A percentile compares a stretch with the other conserved stretches of the same genome.
phyloP scores from a whole-genome alignment of 2,113 vertebrate species.

The Xenopus tropicalis region DNA sequence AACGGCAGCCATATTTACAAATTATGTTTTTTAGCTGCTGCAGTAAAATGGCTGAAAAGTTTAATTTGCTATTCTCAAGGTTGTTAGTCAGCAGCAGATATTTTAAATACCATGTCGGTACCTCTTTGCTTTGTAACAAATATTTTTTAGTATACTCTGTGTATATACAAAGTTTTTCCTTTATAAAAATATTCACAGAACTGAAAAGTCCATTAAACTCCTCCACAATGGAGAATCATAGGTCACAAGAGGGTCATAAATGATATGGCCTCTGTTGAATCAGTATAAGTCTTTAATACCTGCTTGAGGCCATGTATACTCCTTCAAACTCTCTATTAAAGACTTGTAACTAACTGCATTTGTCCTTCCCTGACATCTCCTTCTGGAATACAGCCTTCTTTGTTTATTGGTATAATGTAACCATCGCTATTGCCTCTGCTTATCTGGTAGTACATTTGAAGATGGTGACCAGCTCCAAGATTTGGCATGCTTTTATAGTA shows the following conservation, averaged over 20 bases:
- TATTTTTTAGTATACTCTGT: slow-evolving; percentile 89
- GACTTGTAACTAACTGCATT: slow-evolving; percentile 98
- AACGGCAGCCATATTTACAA: slow-evolving; percentile 96
- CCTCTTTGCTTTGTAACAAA: slow-evolving; percentile 85
- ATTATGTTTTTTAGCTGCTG: slow-evolving; percentile 82
- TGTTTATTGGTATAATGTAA: slow-evolving; percentile 93
- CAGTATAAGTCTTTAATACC: slow-evolving; percentile 61
- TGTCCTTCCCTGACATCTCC: slow-evolving; percentile 98
- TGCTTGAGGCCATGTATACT: slow-evolving; percentile 60
- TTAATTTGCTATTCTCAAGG: slow-evolving; percentile 67
- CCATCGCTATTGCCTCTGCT: slow-evolving; percentile 90
- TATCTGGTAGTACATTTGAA: slow-evolving; percentile 97
- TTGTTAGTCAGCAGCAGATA: slow-evolving; percentile 84
- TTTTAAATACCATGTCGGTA: slow-evolving; percentile 89
- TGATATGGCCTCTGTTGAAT: slow-evolving; percentile 56
- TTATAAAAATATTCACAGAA: slow-evolving; percentile 76
- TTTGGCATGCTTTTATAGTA: slow-evolving; percentile 99
- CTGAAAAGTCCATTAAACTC: slow-evolving; percentile 70
- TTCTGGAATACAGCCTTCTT: slow-evolving; percentile 89
- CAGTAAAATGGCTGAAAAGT: slow-evolving; percentile 78
- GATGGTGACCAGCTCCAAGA: slow-evolving; percentile 86
- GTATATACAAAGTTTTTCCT: slow-evolving; percentile 90
- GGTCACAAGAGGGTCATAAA: slow-evolving; percentile 61
- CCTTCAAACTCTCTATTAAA: slow-evolving; percentile 82
- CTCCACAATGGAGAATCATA: slow-evolving; percentile 66